These are phyloP conservation scores for Nematolebias whitei DNA, from an alignment of 2,113 vertebrate genomes.

Conservation along the genomic window DNA sequence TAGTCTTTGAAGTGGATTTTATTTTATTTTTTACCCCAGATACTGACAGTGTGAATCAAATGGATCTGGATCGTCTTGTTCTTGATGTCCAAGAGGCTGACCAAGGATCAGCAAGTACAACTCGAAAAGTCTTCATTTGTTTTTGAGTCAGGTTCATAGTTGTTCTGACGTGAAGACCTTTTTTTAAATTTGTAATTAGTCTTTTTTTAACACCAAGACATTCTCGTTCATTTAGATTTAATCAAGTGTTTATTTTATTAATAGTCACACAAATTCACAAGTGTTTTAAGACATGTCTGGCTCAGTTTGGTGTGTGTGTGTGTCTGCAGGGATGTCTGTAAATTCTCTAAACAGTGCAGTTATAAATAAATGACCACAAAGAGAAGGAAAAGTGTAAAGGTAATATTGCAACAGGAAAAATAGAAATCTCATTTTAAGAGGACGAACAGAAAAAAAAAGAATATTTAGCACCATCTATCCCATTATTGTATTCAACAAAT, in stretches of 20 bases:
- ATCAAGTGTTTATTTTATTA: slow-evolving; percentile 85
- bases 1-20: neutral
- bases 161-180: too few relatives aligned
- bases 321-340: slow-evolving; percentile 78
- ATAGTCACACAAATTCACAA: slow-evolving; percentile 85
- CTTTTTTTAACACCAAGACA: neutral
- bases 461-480: slow-evolving; percentile 83
- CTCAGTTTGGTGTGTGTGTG: slow-evolving; percentile 84
- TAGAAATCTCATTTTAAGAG: slow-evolving; percentile 78
- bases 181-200: too few relatives aligned
- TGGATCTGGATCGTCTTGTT: neutral
- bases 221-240: slow-evolving; percentile 62
- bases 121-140: too few relatives aligned
- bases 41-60: neutral
- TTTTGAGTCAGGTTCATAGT: too few relatives aligned
- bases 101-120: neutral
- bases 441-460: slow-evolving; percentile 62
- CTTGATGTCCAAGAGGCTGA: neutral
- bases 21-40: neutral
- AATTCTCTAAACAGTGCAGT: slow-evolving; percentile 85
- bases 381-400: slow-evolving; percentile 69
- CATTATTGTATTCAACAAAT: slow-evolving; percentile 72
- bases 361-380: slow-evolving; percentile 84
- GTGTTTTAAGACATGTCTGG: slow-evolving; percentile 87
- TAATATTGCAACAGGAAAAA: slow-evolving; percentile 85